Base-by-base conservation (phyloP, 1,140 invertebrate genomes). In the Arctopsyche grandis region DNA sequence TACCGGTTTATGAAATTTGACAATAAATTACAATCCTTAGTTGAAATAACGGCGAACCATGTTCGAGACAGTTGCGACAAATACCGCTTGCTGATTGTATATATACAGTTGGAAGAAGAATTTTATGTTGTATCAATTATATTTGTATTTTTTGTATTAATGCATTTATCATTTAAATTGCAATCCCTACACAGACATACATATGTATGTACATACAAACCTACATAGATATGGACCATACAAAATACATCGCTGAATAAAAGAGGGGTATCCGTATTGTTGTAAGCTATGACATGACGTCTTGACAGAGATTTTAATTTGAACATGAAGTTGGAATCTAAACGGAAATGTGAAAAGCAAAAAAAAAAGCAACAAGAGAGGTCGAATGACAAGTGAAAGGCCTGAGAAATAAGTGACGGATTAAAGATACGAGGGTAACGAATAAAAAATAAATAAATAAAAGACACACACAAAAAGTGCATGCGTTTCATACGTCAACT, bases 221-320 rank as follows among this genome's bases (percentile, higher is more conserved):
- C 10, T 52, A 5, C 12, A 46, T 46, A 46, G 5, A 46, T 46
- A 46, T 46, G 12, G 12, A 46, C 48, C 10, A 52, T 52, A 52
- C 10, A 52, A 12, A 52, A 52, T 52, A 52, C 48, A 52, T 12
- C 48, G 10, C 12, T 10, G 48, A 52, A 52, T 52, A 52, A 52
- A 52, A 16, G 63, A 66, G 24, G 24, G 24, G 10, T 10, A 24
- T 66, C 63, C 63, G 43, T 56, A 74, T 74, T 74, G 71, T 74
- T 56, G 71, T 56, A 24, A 74, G 66, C 19, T 52, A 56, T 24
- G 38, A 77, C 60, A 52, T 77, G 75, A 77, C 75, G 21, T 46
- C 19, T 69, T 69, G 75, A 77, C 75, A 77, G 60, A 69, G 46
- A 69, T 77, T 77, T 77, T 77, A 77, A 77, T 77, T 77, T 77